Base-by-base conservation (phyloP, 1,140 invertebrate species). In the Homarus americanus region DNA sequence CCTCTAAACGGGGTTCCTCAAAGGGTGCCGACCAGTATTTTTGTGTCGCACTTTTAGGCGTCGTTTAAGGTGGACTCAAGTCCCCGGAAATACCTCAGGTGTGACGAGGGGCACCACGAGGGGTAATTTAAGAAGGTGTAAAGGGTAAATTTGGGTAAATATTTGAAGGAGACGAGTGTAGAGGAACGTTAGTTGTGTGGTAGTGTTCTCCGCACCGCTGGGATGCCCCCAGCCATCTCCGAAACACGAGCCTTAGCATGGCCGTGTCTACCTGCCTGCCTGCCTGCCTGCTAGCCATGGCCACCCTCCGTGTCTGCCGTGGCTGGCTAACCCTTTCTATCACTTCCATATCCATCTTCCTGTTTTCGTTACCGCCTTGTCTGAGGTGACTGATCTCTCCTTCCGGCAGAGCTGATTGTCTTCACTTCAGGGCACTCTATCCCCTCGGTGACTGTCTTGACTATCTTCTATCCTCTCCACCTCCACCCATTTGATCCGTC, bases 211-310 rank as follows among this genome's bases (percentile, higher is more conserved):
- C 24, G 34, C 34, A 36, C n/a, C 24, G 58, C 20, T n/a, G 53
- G 17, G 75, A 34, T 41, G 85, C 85, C 85, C 38, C 49, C 7
- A 75, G 85, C 85, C 41, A 53, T 44, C n/a, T 87, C 85, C 75
- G 73, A 87, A 87, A 87, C 85, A 87, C 85, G 85, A 87, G 85
- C 80, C 53, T 63, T 12, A 40, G 36, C 75, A 38, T n/a, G 75
- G 75, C 36, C 38, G 75, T 78, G 38, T 84, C 82, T 73, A 24
- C 75, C 78, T 34, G 15, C 78, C 41, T 28, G n/a, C 76, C 12
- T 24, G 20, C 73, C 73, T 75, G 12, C 82, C 82, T 38, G 40
- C 82, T 20, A 17, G 36, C 63, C 82, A 9, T 83, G 58, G 17
- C 82, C 53, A 83, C 82, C 69, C 32, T 32, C 75, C 75, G 12